Conservation (phyloP, 2,113 vertebrate species). For the Lamprologus lemairii region DNA sequence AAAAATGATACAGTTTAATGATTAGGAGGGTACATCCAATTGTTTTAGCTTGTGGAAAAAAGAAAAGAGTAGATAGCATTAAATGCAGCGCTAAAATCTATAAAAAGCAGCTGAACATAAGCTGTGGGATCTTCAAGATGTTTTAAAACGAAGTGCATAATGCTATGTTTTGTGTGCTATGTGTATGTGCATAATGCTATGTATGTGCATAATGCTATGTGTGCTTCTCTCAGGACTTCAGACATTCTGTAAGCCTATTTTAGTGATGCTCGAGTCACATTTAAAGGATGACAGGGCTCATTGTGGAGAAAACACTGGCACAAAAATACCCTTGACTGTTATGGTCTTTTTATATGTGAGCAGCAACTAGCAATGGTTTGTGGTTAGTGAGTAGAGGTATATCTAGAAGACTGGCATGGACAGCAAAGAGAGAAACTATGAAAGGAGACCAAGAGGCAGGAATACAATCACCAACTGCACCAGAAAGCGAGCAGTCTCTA, state of each 20-base stretch:
- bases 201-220: neutral
- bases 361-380: neutral
- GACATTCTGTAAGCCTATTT: neutral
- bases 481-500: neutral
- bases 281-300: neutral
- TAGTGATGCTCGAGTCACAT: neutral
- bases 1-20: neutral
- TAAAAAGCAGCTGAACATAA: neutral
- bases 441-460: neutral
- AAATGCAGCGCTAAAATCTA: neutral
- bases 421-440: neutral
- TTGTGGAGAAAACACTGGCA: neutral
- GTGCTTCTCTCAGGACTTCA: neutral
- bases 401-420: neutral
- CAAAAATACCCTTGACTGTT: neutral
- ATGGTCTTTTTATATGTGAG: neutral
- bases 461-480: rapidly evolving
- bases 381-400: neutral
- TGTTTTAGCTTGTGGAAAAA: neutral
- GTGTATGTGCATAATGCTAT: neutral
- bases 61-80: neutral
- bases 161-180: neutral
- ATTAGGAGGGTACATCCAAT: neutral
- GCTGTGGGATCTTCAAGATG: neutral
- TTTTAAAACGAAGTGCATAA: neutral